Percentiles rank a stretch among this genome's conserved stretches.
phyloP scores from a whole-genome alignment of 2,888 invertebrate species.

The Byasa hedistus region DNA sequence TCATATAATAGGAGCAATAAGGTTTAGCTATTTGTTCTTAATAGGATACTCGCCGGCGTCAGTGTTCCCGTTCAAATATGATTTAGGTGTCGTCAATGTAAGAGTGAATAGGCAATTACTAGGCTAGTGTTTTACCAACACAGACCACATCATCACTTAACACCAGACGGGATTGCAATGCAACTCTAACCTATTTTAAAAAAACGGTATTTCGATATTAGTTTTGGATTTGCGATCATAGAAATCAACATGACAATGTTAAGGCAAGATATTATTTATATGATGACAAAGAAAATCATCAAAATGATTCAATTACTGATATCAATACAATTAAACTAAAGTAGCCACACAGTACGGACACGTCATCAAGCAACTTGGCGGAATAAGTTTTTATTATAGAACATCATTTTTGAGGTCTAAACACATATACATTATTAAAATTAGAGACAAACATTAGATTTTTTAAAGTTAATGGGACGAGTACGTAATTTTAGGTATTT shows the following conservation, averaged over 20 bases:
- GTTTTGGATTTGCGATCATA: conserved; percentile 47
- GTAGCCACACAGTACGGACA: conserved; percentile 53
- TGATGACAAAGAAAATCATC: conserved; percentile 33
- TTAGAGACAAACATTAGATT: not conserved
- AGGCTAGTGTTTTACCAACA: no score
- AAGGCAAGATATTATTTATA: conserved; percentile 22
- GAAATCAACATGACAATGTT: conserved; percentile 46
- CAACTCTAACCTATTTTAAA: not conserved
- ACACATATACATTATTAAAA: not conserved
- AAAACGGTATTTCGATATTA: not conserved
- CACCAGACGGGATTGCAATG: no score
- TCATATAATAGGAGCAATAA: not conserved
- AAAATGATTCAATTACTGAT: conserved; percentile 51
- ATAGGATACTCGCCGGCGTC: no score
- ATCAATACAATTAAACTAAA: conserved; percentile 49
- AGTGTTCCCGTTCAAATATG: no score
- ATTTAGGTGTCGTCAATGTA: no score
- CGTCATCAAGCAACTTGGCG: conserved; percentile 29
- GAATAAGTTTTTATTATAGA: not conserved
- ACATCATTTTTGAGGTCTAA: not conserved
- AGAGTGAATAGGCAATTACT: no score
- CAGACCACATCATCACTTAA: no score
- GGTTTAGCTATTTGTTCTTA: no score
- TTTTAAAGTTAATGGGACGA: no score
- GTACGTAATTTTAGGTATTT: no score